These are phyloP conservation scores for Alviniconcha strummeri DNA, from an alignment of 2,888 invertebrate genomes.

Conservation along the genomic window DNA sequence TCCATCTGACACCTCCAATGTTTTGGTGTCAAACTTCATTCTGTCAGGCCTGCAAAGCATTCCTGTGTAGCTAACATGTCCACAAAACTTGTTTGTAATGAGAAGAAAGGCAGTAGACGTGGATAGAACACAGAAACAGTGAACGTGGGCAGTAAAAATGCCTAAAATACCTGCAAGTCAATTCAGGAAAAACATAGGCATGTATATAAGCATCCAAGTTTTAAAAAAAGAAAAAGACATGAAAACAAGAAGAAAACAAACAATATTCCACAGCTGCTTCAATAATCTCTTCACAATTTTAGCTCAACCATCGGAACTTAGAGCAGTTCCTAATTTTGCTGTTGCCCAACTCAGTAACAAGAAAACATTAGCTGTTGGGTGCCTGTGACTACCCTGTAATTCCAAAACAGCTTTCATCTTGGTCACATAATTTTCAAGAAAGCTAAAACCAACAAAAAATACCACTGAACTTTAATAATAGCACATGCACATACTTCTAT, in stretches of 20 bases:
- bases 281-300: too few relatives aligned
- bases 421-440: neutral
- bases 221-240: neutral
- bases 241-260: neutral
- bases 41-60: conserved; percentile 19
- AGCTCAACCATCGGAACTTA: too few relatives aligned
- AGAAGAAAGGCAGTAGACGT: too few relatives aligned
- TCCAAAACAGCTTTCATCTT: too few relatives aligned
- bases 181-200: too few relatives aligned
- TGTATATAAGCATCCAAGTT: neutral
- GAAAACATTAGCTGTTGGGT: too few relatives aligned
- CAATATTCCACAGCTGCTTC: neutral
- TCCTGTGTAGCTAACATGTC: neutral
- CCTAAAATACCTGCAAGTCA: too few relatives aligned
- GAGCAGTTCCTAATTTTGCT: too few relatives aligned
- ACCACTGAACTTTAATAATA: neutral
- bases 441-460: neutral
- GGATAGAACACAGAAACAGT: too few relatives aligned
- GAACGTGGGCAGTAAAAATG: too few relatives aligned
- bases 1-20: conserved; percentile 9
- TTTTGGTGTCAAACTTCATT: conserved; percentile 25
- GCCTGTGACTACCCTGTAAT: too few relatives aligned
- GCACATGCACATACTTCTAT: neutral
- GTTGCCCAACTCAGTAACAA: too few relatives aligned
- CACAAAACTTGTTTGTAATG: neutral